A percentile compares a stretch with the other conserved stretches of the same genome.
Evolutionary conservation across 1,140 invertebrate genomes (phyloP).

Genomic region (Megalonaias nervosa): DNA sequence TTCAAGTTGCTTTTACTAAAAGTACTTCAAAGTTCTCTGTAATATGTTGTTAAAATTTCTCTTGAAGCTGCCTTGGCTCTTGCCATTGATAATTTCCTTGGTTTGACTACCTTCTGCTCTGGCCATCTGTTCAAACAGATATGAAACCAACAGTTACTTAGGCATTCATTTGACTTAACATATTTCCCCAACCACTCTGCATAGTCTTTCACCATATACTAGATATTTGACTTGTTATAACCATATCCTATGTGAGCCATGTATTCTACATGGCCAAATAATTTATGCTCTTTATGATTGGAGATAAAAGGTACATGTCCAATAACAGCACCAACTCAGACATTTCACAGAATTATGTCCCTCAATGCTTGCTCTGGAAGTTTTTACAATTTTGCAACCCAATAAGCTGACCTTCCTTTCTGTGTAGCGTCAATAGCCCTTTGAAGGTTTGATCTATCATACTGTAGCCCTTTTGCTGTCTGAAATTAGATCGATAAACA

Average conservation of each 20-base stretch:
- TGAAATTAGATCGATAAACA: too few species aligned
- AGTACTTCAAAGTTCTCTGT: not conserved
- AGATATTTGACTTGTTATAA: conserved; percentile 18
- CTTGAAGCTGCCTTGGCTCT: too few species aligned
- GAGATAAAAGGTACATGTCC: conserved; percentile 8
- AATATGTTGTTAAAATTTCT: conserved; percentile 12
- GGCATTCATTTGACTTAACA: not conserved
- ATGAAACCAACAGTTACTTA: not conserved
- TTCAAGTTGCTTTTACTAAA: too few species aligned
- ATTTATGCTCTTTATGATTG: conserved; percentile 4
- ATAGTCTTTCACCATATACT: conserved; percentile 21
- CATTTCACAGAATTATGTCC: too few species aligned
- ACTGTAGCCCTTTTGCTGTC: too few species aligned
- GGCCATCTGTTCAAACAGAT: too few species aligned
- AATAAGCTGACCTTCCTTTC: too few species aligned
- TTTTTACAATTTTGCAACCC: too few species aligned
- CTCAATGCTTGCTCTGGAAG: too few species aligned
- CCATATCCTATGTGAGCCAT: conserved; percentile 31
- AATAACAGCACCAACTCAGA: conserved; percentile 1
- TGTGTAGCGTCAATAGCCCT: too few species aligned
- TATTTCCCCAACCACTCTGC: conserved; percentile 4
- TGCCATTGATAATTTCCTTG: conserved; percentile 20
- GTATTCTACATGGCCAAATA: conserved; percentile 16
- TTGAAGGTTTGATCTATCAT: too few species aligned
- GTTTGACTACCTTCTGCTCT: conserved; percentile 3